Evolutionary conservation across 2,113 vertebrate genomes (phyloP), one percentile per base, ranked within the genome.

Genomic region (Neodontobutis hainanensis): DNA sequence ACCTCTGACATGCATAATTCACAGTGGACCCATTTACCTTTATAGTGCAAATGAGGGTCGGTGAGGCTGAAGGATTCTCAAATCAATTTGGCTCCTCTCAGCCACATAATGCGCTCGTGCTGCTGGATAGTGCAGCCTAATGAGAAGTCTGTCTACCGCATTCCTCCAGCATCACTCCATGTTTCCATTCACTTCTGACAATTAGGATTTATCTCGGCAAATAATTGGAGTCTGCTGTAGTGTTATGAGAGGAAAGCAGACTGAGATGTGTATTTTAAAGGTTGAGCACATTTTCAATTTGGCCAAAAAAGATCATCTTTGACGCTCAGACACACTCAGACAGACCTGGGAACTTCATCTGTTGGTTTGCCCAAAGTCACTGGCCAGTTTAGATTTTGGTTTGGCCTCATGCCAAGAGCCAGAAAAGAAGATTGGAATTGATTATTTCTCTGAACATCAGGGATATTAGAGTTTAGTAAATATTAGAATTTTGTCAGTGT

Each of bases 71-170:
- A 81, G 38, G 66, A 81, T 78, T 87, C 78, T 79, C 84, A 85
- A 90, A 87, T 88, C 84, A 88, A 86, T 88, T 91, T 89, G 84
- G 69, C 83, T 80, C 82, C 68, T 76, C 75, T 78, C 81, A 69
- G 87, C 65, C 82, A 70, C 71, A 59, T 88, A 90, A 89, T 89
- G 77, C 77, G 70, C 70, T 77, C 68, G 64, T 77, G 73, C 73
- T 75, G 78, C 78, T 75, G 74, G 71, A 75, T 68, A 70, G 74
- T 73, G 61, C 68, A 62, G 61, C 58, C 74, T 90, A 89, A 89
- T 85, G 84, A 90, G 84, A 64, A 78, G 55, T 47, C 59, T 72
- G 78, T 81, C 82, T 63, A 70, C 84, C 59, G 63, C 51, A 70
- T 73, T 77, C 78, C 42, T 57, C 78, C 77, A 80, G 81, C 72